Evolutionary conservation across 2,888 invertebrate genomes (phyloP), one percentile per base, ranked within the genome.

Genomic region (Sycophila texana): DNA sequence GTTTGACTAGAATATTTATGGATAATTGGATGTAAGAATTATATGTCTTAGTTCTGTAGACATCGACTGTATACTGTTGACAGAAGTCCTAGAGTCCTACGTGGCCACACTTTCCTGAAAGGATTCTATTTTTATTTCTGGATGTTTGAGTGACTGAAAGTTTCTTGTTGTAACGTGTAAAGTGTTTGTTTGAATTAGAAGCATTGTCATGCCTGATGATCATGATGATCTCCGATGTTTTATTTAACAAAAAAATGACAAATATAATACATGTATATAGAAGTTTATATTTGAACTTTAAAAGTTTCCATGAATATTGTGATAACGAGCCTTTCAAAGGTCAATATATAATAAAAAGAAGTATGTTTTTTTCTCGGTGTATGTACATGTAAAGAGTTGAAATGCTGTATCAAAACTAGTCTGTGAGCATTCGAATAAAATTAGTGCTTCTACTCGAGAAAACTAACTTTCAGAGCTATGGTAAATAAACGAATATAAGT

Each of bases 341-440:
- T 76, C 76, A 67, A 76, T 70, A 18, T 53, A n/a, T 55, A 70
- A 60, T 4, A 22, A 70, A 63, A n/a, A 55, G 60, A n/a, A 26
- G 18, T 39, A 63, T 30, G n/a, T 47, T 61, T 75, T 53, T 30
- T 63, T 51, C 16, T 51, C 16, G 1, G 10, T 74, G 57, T 61
- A 65, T 39, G 63, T 63, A 73, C 16, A 58, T 1, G 49, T 70
- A 55, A 22, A 39, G 53, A 61, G 53, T 61, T 55, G 14, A 75
- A 55, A 70, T 57, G 18, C 39, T 49, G 63, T 76, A 76, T 49
- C 70, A 68, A 39, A 61, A 55, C 76, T 76, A 63, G 70, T 76
- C 70, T 22, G 70, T 7, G n/a, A 70, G 26, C n/a, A 75, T 61
- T 68, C n/a, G 14, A 67, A 60, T 60, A 39, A 39, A 39, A 39